These are phyloP conservation scores for Lepilemur ruficaudatus DNA, from an alignment of 2,797 vertebrate genomes.

Conservation along the genomic window DNA sequence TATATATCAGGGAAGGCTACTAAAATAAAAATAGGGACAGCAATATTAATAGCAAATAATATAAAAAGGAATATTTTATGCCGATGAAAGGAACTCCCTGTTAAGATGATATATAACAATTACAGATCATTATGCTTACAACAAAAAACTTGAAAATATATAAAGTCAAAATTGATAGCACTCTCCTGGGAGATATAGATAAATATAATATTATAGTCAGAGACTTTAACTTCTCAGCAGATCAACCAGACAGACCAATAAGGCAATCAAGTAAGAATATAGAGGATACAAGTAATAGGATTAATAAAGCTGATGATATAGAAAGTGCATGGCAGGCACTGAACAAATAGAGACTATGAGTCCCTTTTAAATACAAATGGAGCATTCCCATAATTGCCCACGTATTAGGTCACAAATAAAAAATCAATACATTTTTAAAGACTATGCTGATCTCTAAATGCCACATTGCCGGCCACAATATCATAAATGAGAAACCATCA, in stretches of 20 bases:
- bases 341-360: background rate
- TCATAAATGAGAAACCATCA: background rate
- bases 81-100: background rate
- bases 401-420: background rate
- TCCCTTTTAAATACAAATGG: background rate
- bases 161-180: constrained; percentile 40
- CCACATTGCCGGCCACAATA: background rate
- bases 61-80: constrained; percentile 16
- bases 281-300: background rate
- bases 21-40: background rate
- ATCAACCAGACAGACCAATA: background rate
- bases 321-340: background rate
- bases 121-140: constrained; percentile 14
- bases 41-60: constrained; percentile 16
- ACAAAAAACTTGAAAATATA: constrained; percentile 37
- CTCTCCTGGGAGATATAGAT: background rate
- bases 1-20: background rate
- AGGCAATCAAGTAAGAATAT: background rate
- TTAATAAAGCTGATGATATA: background rate
- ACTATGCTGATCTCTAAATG: background rate
- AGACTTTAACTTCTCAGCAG: constrained; percentile 25
- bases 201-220: background rate
- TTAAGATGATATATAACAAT: constrained; percentile 40
- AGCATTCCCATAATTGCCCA: background rate
- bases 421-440: background rate